phyloP scores from a whole-genome alignment of 2,113 vertebrate genomes.

The Genyomyrus donnyi region DNA sequence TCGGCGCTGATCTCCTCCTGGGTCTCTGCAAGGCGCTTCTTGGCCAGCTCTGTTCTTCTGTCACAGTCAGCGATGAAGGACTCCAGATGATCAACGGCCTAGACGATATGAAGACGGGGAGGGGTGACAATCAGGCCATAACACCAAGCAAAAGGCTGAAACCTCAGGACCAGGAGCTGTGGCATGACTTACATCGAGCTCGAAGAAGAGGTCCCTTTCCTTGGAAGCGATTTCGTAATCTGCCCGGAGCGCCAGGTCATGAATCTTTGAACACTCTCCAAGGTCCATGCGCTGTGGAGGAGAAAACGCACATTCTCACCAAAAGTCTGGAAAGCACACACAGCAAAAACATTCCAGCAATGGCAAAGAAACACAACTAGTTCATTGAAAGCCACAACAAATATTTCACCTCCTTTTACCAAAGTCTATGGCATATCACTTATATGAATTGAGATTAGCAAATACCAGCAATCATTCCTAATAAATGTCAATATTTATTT shows the following conservation, averaged over 20 bases:
- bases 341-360: not conserved
- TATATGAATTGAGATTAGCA: not conserved
- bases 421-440: not conserved
- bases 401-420: not conserved
- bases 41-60: constrained; percentile 90
- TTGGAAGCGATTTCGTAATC: constrained; percentile 99
- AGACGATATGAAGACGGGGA: not conserved
- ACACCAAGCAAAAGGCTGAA: not conserved
- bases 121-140: not conserved
- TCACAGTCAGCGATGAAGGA: constrained; percentile 97
- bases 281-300: constrained; percentile 90
- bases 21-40: constrained; percentile 94
- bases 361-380: not conserved
- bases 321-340: not conserved
- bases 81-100: constrained; percentile 96
- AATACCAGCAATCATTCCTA: not conserved
- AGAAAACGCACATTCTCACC: not conserved
- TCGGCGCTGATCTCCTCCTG: constrained; percentile 98
- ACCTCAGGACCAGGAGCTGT: not conserved
- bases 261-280: constrained; percentile 97
- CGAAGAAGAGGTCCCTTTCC: constrained; percentile 95
- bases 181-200: constrained; percentile 84
- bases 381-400: not conserved
- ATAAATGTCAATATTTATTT: not conserved
- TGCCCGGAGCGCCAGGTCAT: constrained; percentile 92